Conservation (phyloP, 2,888 invertebrate species). For the Uloborus plumipes region DNA sequence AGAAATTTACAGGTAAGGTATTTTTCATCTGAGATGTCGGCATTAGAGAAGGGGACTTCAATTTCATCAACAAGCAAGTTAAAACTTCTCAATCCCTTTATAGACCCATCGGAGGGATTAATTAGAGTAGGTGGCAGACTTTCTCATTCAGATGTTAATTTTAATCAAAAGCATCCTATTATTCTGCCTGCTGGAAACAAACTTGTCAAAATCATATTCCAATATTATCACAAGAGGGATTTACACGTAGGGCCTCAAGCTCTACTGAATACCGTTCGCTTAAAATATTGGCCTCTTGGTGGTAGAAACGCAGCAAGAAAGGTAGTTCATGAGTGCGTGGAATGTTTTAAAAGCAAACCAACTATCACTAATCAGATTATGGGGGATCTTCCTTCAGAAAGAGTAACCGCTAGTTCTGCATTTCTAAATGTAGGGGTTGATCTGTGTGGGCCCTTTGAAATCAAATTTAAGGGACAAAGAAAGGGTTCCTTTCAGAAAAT, state of each 20-base stretch:
- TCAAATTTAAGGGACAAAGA: slow-evolving; percentile 13
- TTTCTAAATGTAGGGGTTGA: slow-evolving; percentile 26
- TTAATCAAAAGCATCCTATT: slow-evolving; percentile 8
- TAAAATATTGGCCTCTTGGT: slow-evolving; percentile 14
- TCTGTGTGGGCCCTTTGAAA: slow-evolving; percentile 35
- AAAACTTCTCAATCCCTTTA: slow-evolving; percentile 2
- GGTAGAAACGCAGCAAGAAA: slow-evolving; percentile 12
- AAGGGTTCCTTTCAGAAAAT: slow-evolving; percentile 29
- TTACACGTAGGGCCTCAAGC: slow-evolving; percentile 4
- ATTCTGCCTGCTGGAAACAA: neutral
- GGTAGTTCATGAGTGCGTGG: slow-evolving; percentile 2
- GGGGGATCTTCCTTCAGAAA: slow-evolving; percentile 14
- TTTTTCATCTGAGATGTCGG: neutral
- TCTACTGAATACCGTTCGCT: neutral
- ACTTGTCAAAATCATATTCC: neutral
- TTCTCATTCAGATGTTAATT: slow-evolving; percentile 1
- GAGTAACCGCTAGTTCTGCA: neutral
- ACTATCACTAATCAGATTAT: neutral
- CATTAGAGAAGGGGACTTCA: neutral
- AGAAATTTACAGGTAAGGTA: neutral
- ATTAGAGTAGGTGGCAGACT: slow-evolving; percentile 18
- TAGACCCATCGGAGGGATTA: neutral
- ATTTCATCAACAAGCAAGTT: neutral
- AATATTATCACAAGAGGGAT: slow-evolving; percentile 3
- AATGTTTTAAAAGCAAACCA: slow-evolving; percentile 16